Conservation (phyloP, 2,113 vertebrate species). For the Sander lucioperca region DNA sequence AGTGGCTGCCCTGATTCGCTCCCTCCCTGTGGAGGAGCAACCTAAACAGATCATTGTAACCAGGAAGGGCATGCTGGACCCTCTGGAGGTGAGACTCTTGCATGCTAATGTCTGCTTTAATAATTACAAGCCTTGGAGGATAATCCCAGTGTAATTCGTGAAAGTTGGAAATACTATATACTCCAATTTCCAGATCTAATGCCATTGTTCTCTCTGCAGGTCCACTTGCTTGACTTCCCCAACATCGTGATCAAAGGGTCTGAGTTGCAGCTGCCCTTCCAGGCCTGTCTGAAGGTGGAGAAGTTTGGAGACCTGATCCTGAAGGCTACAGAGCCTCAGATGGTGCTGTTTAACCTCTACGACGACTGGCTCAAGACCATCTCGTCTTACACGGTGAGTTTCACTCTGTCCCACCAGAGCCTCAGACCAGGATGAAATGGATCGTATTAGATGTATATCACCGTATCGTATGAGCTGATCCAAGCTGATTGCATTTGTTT, state of each 20-base stretch:
- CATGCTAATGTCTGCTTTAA: neutral
- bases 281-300: slow-evolving; percentile 99
- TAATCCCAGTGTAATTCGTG: neutral
- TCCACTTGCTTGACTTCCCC: slow-evolving; percentile 98
- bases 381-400: slow-evolving; percentile 96
- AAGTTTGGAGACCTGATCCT: slow-evolving; percentile 99
- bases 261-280: slow-evolving; percentile 97
- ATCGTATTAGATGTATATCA: neutral
- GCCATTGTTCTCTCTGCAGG: slow-evolving; percentile 79
- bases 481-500: neutral
- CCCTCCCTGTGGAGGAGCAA: slow-evolving; percentile 98
- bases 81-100: slow-evolving; percentile 89
- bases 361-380: slow-evolving; percentile 99
- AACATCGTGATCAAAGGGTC: slow-evolving; percentile 99
- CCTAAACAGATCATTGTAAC: slow-evolving; percentile 99
- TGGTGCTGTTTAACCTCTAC: slow-evolving; percentile 99
- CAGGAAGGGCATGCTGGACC: slow-evolving; percentile 98
- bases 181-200: neutral
- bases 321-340: slow-evolving; percentile 98
- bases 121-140: neutral
- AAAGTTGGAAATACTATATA: too few species aligned
- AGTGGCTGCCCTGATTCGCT: slow-evolving; percentile 97
- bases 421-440: neutral
- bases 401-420: neutral
- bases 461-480: neutral